Base-by-base conservation (phyloP, 2,797 vertebrate genomes). In the Sarcophilus harrisii region DNA sequence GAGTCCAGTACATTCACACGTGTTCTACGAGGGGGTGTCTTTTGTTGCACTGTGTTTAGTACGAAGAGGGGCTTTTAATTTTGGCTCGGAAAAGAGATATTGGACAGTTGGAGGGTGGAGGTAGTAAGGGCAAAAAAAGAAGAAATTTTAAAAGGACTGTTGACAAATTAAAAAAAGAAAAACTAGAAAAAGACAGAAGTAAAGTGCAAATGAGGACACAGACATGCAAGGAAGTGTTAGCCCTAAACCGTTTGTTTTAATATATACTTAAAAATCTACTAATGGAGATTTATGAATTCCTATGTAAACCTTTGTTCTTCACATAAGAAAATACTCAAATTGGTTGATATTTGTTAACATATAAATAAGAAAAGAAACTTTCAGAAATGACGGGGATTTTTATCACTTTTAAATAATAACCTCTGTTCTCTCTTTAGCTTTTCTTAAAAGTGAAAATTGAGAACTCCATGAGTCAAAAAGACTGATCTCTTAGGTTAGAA, bases 1-100 rank as follows among this genome's bases (percentile, higher is more conserved):
- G 18, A 45, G 3, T 0, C 0, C 0, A 59, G 58, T 58, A 57
- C 57, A 4, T 57, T 45, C 38, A 1, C 4, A 81, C 0, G 0
- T 9, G 21, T 24, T 24, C 8, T 8, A 45, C 0, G 38, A 9
- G 8, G 3, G 21, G 18, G 1, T 24, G 24, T 45, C n/a, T 45
- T 27, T 27, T 18, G 5, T 32, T 66, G 14, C 32, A 66, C 32
- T 66, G 14, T 45, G 38, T 38, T 45, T 45, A 18, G 0, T 45
- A 9, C 8, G 24, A 38, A 2, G 66, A 0, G 21, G n/a, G 18
- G 8, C 38, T 81, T 45, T 81, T 32, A 81, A 8, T 27, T 81
- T 81, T 81, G 45, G 66, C n/a, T 81, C 10, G 21, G 73, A 45
- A 45, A 29, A 45, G 5, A 81, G 21, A 45, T 81, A 10, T 1